A percentile compares a stretch with the other conserved stretches of the same genome.
Conservation (phyloP, 2,797 vertebrate species). For the Fistularia commersonii region DNA sequence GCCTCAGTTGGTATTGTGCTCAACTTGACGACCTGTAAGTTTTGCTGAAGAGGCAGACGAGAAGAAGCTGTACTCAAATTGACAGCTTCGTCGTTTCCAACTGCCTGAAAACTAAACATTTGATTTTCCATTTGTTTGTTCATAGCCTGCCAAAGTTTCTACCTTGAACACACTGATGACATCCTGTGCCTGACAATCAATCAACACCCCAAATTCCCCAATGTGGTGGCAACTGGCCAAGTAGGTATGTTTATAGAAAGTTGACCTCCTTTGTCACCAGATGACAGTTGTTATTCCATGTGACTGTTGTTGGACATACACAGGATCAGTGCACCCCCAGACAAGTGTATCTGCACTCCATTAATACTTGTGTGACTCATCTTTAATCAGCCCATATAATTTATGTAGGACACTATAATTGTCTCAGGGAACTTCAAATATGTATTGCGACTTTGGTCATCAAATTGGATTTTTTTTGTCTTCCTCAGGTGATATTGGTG, state of each 20-base stretch:
- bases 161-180: conserved; percentile 97
- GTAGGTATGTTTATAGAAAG: conserved; percentile 96
- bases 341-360: neutral
- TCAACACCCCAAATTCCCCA: conserved; percentile 98
- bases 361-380: neutral
- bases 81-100: too few relatives aligned
- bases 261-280: conserved; percentile 50
- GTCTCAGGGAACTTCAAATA: neutral
- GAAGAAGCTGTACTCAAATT: neutral
- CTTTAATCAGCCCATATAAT: too few relatives aligned
- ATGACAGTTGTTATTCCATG: conserved; percentile 23
- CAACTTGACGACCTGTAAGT: conserved; percentile 92
- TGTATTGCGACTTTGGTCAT: neutral
- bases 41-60: neutral
- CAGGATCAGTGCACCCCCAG: neutral
- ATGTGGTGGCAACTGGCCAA: conserved; percentile 99
- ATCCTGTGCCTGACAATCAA: conserved; percentile 99
- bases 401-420: neutral
- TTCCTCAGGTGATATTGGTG: conserved; percentile 88
- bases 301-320: conserved; percentile 15
- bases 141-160: conserved; percentile 96
- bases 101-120: too few relatives aligned
- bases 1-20: conserved; percentile 93
- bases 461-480: conserved; percentile 33
- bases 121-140: conserved; percentile 23